Evolutionary conservation across 1,140 invertebrate species (phyloP), one percentile per base, ranked within the genome.

Genomic region (Steinernema feltiae): DNA sequence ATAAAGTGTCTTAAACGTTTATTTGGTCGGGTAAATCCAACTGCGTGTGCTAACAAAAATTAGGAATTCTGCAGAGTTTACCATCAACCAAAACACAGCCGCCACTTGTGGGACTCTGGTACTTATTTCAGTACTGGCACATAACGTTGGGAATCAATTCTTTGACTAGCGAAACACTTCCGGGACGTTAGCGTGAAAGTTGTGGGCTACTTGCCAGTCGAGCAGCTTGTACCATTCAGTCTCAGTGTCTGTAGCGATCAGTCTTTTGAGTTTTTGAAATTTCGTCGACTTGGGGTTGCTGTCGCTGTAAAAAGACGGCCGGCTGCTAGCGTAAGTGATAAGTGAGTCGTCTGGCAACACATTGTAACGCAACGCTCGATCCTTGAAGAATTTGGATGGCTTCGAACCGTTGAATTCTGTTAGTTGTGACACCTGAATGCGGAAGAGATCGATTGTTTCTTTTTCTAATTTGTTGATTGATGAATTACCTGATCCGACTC

Each of bases 401-500:
- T 27, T 15, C 3, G 53, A 15, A 12, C 53, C 53, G 53, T 63
- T 63, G 53, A 63, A 63, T 15, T 63, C 53, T 21, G 53, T 63
- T 3, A 63, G 53, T 27, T 63, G 15, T 15, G 53, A 63, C 53
- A 63, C 53, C 53, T 63, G 35, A 63, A 63, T 63, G 53, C 7
- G 35, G 7, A 7, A 41, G 35, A 7, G 35, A 41, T 41, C 35
- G 35, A 18, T 18, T 41, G 35, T 7, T 18, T 41, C 7, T 7
- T 41, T 18, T 7, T 41, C 24, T 27, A 63, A 63, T 27, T 15
- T 3, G 53, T 3, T 63, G 53, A 63, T 63, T 63, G 53, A 63
- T 63, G 53, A 63, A 63, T 63, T 27, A 63, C 53, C 53, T 63
- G 53, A 63, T 63, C 53, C 3, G 53, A 63, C 53, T 63, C 53